Evolutionary conservation across 2,888 invertebrate species (phyloP).

Genomic region (Meghimatium bilineatum): DNA sequence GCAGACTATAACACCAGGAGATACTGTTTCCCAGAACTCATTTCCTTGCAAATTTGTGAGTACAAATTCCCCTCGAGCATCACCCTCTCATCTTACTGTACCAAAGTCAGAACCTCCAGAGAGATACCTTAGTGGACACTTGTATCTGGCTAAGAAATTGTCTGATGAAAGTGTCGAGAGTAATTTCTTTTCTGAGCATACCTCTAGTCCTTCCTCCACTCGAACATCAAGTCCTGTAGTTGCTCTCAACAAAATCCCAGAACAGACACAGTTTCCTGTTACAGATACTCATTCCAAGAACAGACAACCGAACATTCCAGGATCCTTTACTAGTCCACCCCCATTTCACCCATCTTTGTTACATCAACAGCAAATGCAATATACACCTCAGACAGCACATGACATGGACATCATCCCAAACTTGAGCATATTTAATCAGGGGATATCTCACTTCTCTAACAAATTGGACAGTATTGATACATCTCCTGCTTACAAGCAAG

Average conservation of each 20-base stretch:
- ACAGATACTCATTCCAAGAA: background rate
- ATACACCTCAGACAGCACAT: background rate
- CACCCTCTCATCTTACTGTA: conserved; percentile 44
- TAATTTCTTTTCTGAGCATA: conserved; percentile 53
- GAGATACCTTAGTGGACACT: conserved; percentile 71
- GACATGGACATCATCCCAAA: conserved; percentile 21
- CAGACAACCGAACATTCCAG: background rate
- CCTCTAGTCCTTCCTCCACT: conserved; percentile 40
- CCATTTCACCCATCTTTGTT: background rate
- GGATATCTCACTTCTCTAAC: background rate
- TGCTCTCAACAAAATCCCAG: conserved; percentile 1
- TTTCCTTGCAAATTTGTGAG: background rate
- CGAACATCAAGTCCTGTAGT: conserved; percentile 39
- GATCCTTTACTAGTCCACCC: background rate
- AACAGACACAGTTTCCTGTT: conserved; percentile 8
- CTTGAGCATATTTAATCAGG: conserved; percentile 42
- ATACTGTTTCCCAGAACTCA: conserved; percentile 26
- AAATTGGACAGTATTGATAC: background rate
- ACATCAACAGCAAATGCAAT: background rate
- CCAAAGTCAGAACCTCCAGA: conserved; percentile 51
- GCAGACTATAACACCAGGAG: background rate
- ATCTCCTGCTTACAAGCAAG: background rate
- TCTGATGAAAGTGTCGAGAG: conserved; percentile 77
- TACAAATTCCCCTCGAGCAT: conserved; percentile 35
- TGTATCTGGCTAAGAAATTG: conserved; percentile 77